phyloP scores from a whole-genome alignment of 2,888 invertebrate species.

The Steinernema carpocapsae region DNA sequence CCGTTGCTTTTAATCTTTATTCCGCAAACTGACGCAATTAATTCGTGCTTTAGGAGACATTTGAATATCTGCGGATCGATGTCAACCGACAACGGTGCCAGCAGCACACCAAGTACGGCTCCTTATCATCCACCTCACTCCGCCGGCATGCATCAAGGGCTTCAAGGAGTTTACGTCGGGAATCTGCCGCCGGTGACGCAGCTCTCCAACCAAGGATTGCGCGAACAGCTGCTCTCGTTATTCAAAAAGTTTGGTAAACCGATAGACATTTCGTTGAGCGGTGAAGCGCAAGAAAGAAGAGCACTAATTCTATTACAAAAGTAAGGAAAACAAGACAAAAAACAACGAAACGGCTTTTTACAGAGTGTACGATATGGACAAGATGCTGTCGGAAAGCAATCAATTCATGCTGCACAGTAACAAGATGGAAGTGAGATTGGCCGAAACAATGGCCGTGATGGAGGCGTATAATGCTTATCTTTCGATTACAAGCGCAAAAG shows the following conservation, averaged over 20 bases:
- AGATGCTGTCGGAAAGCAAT: constrained; percentile 24
- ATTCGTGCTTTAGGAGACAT: neutral
- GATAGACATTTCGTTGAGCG: neutral
- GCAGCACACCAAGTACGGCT: neutral
- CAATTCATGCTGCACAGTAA: constrained; percentile 27
- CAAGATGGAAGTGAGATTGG: constrained; percentile 19
- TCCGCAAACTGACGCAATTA: neutral
- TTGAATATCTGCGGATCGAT: neutral
- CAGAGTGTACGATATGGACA: constrained; percentile 26
- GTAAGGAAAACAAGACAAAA: neutral
- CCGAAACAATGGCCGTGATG: constrained; percentile 15
- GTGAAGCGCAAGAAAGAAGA: neutral
- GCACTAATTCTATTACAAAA: constrained; percentile 27
- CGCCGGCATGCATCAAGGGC: constrained; percentile 4
- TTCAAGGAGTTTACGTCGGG: constrained; percentile 20
- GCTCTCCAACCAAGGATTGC: constrained; percentile 20
- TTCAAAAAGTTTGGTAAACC: constrained; percentile 28
- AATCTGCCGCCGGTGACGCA: constrained; percentile 19
- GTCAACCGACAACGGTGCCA: neutral
- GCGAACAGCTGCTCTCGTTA: constrained; percentile 16
- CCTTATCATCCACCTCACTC: neutral
- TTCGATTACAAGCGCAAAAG: constrained; percentile 24
- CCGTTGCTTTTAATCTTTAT: neutral
- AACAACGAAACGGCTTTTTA: neutral
- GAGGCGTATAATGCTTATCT: constrained; percentile 28